These are phyloP conservation scores for Stegostoma tigrinum DNA, from an alignment of 2,113 vertebrate species.

Conservation along the genomic window DNA sequence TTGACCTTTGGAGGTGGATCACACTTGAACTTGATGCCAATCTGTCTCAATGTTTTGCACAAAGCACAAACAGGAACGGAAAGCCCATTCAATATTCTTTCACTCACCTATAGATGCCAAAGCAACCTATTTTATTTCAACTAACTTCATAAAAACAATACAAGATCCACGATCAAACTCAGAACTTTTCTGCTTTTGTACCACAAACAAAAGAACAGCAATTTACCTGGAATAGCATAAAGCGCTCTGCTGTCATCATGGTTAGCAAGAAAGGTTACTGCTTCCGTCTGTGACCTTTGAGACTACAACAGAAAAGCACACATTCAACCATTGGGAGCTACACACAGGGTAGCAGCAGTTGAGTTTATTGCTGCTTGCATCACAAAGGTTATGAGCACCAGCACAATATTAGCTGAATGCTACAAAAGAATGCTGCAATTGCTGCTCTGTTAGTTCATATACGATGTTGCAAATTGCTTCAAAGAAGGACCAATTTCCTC, in stretches of 20 bases:
- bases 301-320: slow-evolving; percentile 58
- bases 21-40: not conserved
- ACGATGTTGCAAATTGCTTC: not conserved
- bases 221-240: slow-evolving; percentile 89
- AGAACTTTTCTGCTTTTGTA: not conserved
- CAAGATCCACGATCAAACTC: not conserved
- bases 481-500: not conserved
- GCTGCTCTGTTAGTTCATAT: not conserved
- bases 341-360: not conserved
- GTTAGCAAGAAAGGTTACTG: slow-evolving; percentile 93
- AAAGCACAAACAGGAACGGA: not conserved
- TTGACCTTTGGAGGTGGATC: not conserved
- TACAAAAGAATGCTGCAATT: not conserved
- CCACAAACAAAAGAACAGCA: not conserved
- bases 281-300: slow-evolving; percentile 93
- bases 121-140: not conserved
- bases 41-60: not conserved
- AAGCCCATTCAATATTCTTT: not conserved
- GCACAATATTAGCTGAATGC: not conserved
- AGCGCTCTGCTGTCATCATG: slow-evolving; percentile 95
- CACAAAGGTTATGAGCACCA: not conserved
- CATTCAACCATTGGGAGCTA: not conserved
- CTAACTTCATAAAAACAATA: not conserved
- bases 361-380: not conserved
- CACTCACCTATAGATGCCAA: not conserved